A percentile compares a stretch with the other conserved stretches of the same genome.
Evolutionary conservation across 2,797 vertebrate species (phyloP).

Genomic region (Amblyopsis hoosieri): DNA sequence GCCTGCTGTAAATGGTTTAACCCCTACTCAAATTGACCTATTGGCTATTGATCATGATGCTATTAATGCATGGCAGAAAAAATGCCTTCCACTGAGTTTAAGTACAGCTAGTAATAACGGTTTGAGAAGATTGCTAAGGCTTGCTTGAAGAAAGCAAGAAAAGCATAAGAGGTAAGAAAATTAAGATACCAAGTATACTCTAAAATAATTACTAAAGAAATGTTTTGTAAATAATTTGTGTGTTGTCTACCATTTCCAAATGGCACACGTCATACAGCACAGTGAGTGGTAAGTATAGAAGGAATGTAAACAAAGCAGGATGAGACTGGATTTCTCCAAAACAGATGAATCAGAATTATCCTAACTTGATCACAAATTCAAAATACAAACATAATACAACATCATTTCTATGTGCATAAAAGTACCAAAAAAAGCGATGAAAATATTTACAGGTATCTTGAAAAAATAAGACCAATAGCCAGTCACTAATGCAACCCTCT

Average conservation of each 20-base stretch:
- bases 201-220: too few relatives aligned
- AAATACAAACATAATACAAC: neutral
- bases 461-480: slow-evolving; percentile 32
- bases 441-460: slow-evolving; percentile 18
- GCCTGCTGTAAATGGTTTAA: too few relatives aligned
- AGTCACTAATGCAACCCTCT: slow-evolving; percentile 51
- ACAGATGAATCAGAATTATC: slow-evolving; percentile 1
- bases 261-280: neutral
- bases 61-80: slow-evolving; percentile 41
- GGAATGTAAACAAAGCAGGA: slow-evolving; percentile 33
- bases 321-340: neutral
- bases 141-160: too few relatives aligned
- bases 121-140: too few relatives aligned
- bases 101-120: too few relatives aligned
- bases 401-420: neutral
- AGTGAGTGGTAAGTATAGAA: neutral
- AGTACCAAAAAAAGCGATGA: slow-evolving; percentile 11
- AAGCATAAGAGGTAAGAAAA: too few relatives aligned
- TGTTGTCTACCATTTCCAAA: neutral
- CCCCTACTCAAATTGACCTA: slow-evolving; percentile 33
- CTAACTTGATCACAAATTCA: neutral
- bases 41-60: slow-evolving; percentile 6
- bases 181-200: too few relatives aligned
- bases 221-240: too few relatives aligned
- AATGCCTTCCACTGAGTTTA: neutral